These are phyloP conservation scores for Brienomyrus longianalis DNA, from an alignment of 2,113 vertebrate species.

Conservation along the genomic window DNA sequence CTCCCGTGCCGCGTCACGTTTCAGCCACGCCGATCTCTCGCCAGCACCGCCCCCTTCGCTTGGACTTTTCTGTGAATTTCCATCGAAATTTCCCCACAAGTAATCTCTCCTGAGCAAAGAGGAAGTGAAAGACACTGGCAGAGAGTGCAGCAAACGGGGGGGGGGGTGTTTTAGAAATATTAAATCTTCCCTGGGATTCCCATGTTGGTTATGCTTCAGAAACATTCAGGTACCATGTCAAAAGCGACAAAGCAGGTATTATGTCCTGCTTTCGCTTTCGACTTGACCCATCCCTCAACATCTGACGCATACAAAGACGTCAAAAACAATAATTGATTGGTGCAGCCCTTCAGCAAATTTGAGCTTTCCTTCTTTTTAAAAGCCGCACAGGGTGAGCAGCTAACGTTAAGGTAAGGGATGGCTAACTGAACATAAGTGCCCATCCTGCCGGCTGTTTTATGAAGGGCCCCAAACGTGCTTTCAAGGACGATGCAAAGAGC, in stretches of 20 bases:
- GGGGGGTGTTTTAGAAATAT: not conserved
- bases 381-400: not conserved
- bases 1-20: not conserved
- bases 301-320: not conserved
- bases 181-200: constrained; percentile 4
- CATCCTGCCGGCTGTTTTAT: constrained; percentile 21
- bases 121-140: not conserved
- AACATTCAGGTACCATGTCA: not conserved
- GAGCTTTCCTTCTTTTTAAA: not conserved
- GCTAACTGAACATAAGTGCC: not conserved
- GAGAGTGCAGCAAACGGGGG: not conserved
- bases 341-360: not conserved
- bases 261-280: not conserved
- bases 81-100: not conserved
- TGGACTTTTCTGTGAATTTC: not conserved
- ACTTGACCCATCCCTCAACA: not conserved
- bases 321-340: not conserved
- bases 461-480: not conserved
- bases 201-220: not conserved
- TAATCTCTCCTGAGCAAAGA: not conserved
- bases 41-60: not conserved
- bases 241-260: not conserved
- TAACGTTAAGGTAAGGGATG: not conserved
- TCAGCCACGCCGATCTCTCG: not conserved
- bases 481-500: not conserved